Base-by-base conservation (phyloP, 2,797 vertebrate genomes). In the Octomys mimax region DNA sequence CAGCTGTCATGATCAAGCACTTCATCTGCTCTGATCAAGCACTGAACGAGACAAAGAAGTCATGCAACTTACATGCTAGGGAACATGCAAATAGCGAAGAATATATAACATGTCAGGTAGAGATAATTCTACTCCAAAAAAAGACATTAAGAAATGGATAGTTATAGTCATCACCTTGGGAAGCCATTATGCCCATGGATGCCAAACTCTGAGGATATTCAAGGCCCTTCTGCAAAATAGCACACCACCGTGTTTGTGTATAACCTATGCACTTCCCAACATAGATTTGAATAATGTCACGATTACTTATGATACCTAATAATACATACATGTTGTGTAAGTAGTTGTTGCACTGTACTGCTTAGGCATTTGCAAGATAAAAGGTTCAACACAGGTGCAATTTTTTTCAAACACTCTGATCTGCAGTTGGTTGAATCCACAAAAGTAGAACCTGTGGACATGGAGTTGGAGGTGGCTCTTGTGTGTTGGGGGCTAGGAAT, bases 401-500 rank as follows among this genome's bases (percentile, higher is more conserved):
- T 14, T 57, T 57, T 57, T 57, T 57, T 57, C 54, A 57, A 57
- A 31, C n/a, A 26, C 28, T 28, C 36, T 70, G 16, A 21, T 62
- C 68, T 83, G 13, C 21, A 61, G 14, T 61, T 52, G 66, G 31
- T 36, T 73, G 31, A n/a, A 73, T 46, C 64, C 13, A 42, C 68
- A 10, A 1, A 16, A 12, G 9, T n/a, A 52, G 66, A 71, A 68
- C 11, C 28, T 36, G 54, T 83, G 31, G 31, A n/a, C 31, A 14
- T 16, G 5, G 13, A 68, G 64, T n/a, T 68, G 64, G 31, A 12
- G 64, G 31, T 18, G 31, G 64, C 64, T n/a, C 31, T 16, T 2
- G 3, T 42, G 14, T 5, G 11, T 3, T 16, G 7, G n/a, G 54
- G 18, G 12, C 1, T 2, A 13, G 19, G 14, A 1, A 4, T 26